These are phyloP conservation scores for Heliconius charithonia DNA, from an alignment of 2,888 invertebrate genomes.

Conservation along the genomic window DNA sequence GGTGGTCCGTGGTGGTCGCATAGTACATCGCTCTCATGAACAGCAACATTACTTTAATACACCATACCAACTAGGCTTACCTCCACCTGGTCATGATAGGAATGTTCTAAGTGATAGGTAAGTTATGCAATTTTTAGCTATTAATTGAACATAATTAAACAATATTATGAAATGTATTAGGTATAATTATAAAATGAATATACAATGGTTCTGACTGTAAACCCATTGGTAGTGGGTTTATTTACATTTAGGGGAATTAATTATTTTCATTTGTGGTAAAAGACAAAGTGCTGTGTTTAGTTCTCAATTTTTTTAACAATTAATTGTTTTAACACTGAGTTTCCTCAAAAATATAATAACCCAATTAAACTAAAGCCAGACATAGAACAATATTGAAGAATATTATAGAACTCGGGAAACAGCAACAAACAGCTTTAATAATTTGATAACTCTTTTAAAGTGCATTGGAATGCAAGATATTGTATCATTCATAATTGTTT, in stretches of 20 bases:
- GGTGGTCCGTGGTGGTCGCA: conserved; percentile 92
- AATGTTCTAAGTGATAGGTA: conserved; percentile 95
- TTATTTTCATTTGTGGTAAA: neutral
- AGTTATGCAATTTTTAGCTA: neutral
- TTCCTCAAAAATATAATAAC: neutral
- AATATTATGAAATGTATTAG: neutral
- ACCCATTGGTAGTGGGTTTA: neutral
- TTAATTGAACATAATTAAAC: neutral
- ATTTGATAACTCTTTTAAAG: neutral
- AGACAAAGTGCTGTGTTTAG: neutral
- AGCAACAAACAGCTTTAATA: neutral
- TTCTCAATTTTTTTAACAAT: no score
- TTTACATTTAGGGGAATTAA: neutral
- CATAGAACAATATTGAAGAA: neutral
- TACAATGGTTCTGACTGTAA: neutral
- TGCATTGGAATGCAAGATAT: conserved; percentile 10
- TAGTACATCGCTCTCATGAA: conserved; percentile 96
- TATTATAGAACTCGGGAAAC: neutral
- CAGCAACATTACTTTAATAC: conserved; percentile 99
- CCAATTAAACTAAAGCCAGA: neutral
- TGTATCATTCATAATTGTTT: conserved; percentile 25
- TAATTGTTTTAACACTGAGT: neutral
- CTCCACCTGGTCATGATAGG: conserved; percentile 94
- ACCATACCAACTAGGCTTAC: conserved; percentile 97
- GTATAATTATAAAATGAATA: neutral